A percentile compares a stretch with the other conserved stretches of the same genome.
Conservation (phyloP, 2,797 vertebrate species). For the Betta splendens region DNA sequence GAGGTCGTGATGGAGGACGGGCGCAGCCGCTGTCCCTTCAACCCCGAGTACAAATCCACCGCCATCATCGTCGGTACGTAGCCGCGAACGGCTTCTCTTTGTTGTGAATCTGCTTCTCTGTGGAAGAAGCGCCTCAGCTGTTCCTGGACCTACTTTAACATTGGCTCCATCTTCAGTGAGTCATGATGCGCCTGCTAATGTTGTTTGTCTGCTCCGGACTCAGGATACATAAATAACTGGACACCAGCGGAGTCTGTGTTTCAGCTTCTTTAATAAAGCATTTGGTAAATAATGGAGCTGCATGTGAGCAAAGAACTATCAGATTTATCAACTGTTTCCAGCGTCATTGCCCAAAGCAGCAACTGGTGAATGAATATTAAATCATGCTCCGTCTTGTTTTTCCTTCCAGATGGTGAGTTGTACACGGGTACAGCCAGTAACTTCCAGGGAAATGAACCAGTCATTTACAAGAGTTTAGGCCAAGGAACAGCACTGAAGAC, state of each 20-base stretch:
- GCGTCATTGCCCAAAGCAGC: constrained; percentile 16
- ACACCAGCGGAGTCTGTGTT: constrained; percentile 43
- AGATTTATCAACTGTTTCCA: constrained; percentile 10
- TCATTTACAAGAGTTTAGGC: constrained; percentile 92
- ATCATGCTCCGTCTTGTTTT: constrained; percentile 12
- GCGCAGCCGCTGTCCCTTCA: constrained; percentile 92
- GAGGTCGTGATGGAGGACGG: constrained; percentile 87
- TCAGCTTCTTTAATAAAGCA: constrained; percentile 55
- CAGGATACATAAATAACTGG: constrained; percentile 47
- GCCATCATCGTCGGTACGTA: constrained; percentile 92
- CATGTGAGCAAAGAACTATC: constrained; percentile 37
- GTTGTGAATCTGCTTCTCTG: constrained; percentile 11
- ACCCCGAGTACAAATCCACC: constrained; percentile 92
- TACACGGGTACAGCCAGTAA: constrained; percentile 94
- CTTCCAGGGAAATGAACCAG: constrained; percentile 95
- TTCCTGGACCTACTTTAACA: constrained; percentile 31
- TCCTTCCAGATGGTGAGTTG: constrained; percentile 86
- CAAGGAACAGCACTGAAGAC: constrained; percentile 90
- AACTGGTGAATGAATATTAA: constrained; percentile 14
- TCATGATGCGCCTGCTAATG: constrained; percentile 44
- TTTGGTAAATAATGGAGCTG: constrained; percentile 57
- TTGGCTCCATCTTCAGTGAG: constrained; percentile 49
- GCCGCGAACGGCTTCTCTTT: background rate
- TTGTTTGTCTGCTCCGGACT: constrained; percentile 40
- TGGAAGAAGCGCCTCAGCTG: constrained; percentile 14